Evolutionary conservation across 2,797 vertebrate genomes (phyloP), one percentile per base, ranked within the genome.

Genomic region (Arrhamphus sclerolepis): DNA sequence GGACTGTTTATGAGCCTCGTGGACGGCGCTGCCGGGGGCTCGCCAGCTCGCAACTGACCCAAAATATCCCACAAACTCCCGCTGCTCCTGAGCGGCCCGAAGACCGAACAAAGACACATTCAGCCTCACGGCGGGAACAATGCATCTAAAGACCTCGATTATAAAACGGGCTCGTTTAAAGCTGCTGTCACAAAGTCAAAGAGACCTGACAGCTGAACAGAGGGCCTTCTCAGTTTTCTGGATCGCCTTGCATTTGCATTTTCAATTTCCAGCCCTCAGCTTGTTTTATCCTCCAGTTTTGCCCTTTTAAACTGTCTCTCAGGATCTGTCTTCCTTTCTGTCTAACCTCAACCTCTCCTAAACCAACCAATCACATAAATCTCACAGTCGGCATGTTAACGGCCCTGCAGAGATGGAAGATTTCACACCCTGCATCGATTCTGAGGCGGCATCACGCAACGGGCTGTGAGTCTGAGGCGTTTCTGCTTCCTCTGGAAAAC

Each of bases 1-100:
- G 57, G 72, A 62, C 70, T 80, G 66, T 75, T 83, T 50, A 65
- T 63, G 72, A 75, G 60, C 59, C 73, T 57, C 16, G 18, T 14
- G 64, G 63, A 69, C 29, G 53, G 55, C 11, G 29, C 57, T 52
- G 60, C 62, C 50, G 53, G 53, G 43, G 53, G 3, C 42, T 68
- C 62, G 0, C 41, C 9, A 18, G 59, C 60, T 31, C 22, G 2
- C 60, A 8, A 9, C 43, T 0, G 13, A 26, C 46, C 41, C 9
- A 0, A 42, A 48, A 61, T 51, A 59, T 26, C 56, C 48, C 62
- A 21, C 50, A 20, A 29, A 19, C 56, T 48, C 46, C 51, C 38
- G 1, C 56, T 39, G 51, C 42, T 18, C 66, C 61, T 16, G 9
- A 9, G 42, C 26, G 7, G 47, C 18, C 43, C 1, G 5, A 31